These are phyloP conservation scores for Rhopalosiphum maidis DNA, from an alignment of 1,140 invertebrate genomes.

Conservation along the genomic window DNA sequence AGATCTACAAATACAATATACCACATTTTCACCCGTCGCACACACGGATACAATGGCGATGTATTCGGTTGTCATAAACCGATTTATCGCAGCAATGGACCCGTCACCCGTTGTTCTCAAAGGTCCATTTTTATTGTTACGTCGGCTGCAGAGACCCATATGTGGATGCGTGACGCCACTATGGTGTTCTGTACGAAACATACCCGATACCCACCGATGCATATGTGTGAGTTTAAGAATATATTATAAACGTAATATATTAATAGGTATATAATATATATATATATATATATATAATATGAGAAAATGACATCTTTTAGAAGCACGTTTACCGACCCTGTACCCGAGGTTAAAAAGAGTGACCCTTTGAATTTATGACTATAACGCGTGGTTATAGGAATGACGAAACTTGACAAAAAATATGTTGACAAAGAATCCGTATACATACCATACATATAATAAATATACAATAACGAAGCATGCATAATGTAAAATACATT, in stretches of 20 bases:
- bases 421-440: background rate
- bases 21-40: background rate
- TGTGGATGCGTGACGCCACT: background rate
- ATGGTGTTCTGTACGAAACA: background rate
- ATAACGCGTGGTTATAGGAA: background rate
- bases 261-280: background rate
- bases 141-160: background rate
- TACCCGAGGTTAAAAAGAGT: background rate
- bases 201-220: background rate
- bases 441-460: background rate
- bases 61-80: background rate
- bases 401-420: background rate
- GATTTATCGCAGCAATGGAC: constrained; percentile 29
- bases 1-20: background rate
- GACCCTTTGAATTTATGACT: background rate
- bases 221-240: background rate
- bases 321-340: background rate
- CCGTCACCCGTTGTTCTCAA: background rate
- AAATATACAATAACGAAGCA: background rate
- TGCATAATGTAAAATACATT: background rate
- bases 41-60: background rate
- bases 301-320: background rate
- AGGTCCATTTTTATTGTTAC: constrained; percentile 29
- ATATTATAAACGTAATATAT: background rate
- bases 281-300: background rate